Evolutionary conservation across 1,140 invertebrate genomes (phyloP).

Genomic region (Drosophila sulfurigaster): DNA sequence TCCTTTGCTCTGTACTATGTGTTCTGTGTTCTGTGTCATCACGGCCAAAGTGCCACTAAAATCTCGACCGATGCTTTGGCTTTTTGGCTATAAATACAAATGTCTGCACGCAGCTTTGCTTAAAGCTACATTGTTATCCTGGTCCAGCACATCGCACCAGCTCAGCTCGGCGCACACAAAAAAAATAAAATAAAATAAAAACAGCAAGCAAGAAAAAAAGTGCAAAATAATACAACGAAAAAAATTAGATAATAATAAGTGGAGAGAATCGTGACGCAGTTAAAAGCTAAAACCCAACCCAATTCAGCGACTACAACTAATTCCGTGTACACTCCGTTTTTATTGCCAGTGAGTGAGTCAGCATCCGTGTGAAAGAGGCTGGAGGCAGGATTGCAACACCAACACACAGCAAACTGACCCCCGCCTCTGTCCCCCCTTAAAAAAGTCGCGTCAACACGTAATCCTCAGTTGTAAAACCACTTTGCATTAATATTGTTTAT

Average conservation of each 20-base stretch:
- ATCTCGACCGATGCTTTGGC: conserved; percentile 61
- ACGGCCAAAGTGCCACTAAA: conserved; percentile 63
- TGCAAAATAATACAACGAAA: conserved; percentile 25
- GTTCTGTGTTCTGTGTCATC: conserved; percentile 61
- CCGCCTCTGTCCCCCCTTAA: no score
- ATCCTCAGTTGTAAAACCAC: conserved; percentile 24
- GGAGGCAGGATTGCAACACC: background rate
- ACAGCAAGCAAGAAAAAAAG: conserved; percentile 25
- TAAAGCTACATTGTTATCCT: conserved; percentile 84
- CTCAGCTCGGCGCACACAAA: conserved; percentile 15
- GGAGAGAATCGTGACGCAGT: conserved; percentile 58
- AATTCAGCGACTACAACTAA: conserved; percentile 19
- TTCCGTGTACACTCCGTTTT: conserved; percentile 11
- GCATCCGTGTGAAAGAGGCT: background rate
- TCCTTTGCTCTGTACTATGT: background rate
- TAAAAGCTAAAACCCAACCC: conserved; percentile 31
- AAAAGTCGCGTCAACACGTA: conserved; percentile 6
- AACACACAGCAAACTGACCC: background rate
- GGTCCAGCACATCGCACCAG: conserved; percentile 66
- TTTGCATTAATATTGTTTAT: conserved; percentile 33
- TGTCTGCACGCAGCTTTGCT: conserved; percentile 77
- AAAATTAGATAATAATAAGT: conserved; percentile 37
- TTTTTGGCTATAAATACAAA: conserved; percentile 84
- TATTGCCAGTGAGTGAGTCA: conserved; percentile 34
- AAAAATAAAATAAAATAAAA: conserved; percentile 5